Evolutionary conservation across 1,140 invertebrate species (phyloP), one percentile per base, ranked within the genome.

Genomic region (Pararge aegeria): DNA sequence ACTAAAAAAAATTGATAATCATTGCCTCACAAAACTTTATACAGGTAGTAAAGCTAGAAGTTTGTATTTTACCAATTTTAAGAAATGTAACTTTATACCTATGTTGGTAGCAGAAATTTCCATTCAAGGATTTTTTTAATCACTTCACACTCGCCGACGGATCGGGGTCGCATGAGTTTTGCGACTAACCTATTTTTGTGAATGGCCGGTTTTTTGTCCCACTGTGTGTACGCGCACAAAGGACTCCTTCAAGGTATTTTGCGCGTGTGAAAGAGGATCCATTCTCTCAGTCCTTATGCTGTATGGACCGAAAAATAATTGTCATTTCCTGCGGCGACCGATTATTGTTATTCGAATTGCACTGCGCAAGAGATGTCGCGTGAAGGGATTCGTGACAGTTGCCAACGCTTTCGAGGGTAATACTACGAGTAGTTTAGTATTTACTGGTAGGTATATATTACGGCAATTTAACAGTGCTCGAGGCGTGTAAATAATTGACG

Each of bases 131-230:
- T 53, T 60, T 38, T 60, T 53, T 53, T 40, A 44, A 60, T 51
- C 40, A 42, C 57, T 53, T 53, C 13, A 53, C 38, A 16, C 30
- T 51, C 34, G 29, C 29, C 38, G 46, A 42, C 38, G 12, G 44
- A 55, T 55, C 42, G 48, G 54, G 54, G 30, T 44, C 56, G 44
- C 57, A 63, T 66, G 61, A 71, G 70, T 80, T 81, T 80, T 66
- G 78, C 76, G 72, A 78, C 75, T 87, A 85, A 85, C 83, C 83
- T 84, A 89, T 84, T 83, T 87, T 86, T 78, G 80, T 87, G 82
- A 87, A 89, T 88, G 85, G 83, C 64, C 55, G 75, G 72, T 86
- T 88, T 88, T 89, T 79, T 79, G 72, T 73, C 67, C 63, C 62
- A 57, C 58, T 65, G 65, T 61, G 73, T 74, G 73, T 69, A 70